These are phyloP conservation scores for Drosophila nr. fundita DNA, from an alignment of 2,888 invertebrate genomes.

Conservation along the genomic window DNA sequence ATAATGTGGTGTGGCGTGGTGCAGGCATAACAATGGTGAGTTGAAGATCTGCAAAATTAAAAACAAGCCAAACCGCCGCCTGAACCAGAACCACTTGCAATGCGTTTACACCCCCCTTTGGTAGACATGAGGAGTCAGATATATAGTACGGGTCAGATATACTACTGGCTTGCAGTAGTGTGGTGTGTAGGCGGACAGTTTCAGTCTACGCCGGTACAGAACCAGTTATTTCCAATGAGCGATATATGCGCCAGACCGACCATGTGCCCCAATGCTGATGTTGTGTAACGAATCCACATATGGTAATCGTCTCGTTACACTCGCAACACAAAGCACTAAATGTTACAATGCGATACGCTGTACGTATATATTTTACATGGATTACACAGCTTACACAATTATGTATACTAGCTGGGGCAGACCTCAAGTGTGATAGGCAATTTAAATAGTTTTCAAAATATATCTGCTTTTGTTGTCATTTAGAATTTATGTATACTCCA, in stretches of 20 bases:
- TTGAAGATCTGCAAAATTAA: constrained; percentile 24
- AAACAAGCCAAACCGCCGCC: constrained; percentile 13
- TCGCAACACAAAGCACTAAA: constrained; percentile 42
- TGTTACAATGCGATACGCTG: constrained; percentile 2
- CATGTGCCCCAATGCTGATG: constrained; percentile 58
- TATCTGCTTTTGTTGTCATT: neutral
- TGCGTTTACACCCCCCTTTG: constrained; percentile 7
- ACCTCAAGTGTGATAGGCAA: neutral
- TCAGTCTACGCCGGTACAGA: constrained; percentile 66
- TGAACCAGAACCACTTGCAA: constrained; percentile 65
- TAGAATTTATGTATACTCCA: neutral
- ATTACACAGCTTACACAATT: neutral
- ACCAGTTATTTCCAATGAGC: constrained; percentile 70
- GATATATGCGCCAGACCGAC: constrained; percentile 40
- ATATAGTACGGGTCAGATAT: constrained; percentile 4
- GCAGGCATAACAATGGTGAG: constrained; percentile 70
- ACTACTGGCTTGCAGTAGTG: neutral
- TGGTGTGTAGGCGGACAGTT: constrained; percentile 34
- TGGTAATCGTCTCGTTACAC: constrained; percentile 41
- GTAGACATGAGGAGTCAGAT: neutral
- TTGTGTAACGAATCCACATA: constrained; percentile 55
- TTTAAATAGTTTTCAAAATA: neutral
- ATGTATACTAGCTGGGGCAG: neutral
- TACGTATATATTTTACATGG: constrained; percentile 7
- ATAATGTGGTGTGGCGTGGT: constrained; percentile 66